These are phyloP conservation scores for Liopterus haemorrhoidalis DNA, from an alignment of 2,888 invertebrate genomes.

Conservation along the genomic window DNA sequence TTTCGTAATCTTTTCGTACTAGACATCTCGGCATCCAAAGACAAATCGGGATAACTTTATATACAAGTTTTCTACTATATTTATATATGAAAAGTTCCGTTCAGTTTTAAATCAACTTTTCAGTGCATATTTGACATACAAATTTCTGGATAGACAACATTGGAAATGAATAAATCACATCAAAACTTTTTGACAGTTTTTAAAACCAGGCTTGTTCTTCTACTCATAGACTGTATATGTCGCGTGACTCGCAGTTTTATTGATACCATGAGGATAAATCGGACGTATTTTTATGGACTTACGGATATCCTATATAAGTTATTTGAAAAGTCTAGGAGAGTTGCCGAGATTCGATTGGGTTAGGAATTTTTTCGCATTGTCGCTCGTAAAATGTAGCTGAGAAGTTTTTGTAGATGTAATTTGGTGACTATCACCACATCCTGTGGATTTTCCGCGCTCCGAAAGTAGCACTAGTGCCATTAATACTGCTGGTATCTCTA, in stretches of 20 bases:
- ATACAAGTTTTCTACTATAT: too few relatives aligned
- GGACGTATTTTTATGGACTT: constrained; percentile 24
- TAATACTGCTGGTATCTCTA: too few relatives aligned
- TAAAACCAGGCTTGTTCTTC: constrained; percentile 21
- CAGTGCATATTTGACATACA: constrained; percentile 22
- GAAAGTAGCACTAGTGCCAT: too few relatives aligned
- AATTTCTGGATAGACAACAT: constrained; percentile 21
- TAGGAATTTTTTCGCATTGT: constrained; percentile 20
- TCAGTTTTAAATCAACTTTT: constrained; percentile 20
- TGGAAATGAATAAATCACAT: constrained; percentile 24
- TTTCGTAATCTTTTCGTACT: too few relatives aligned
- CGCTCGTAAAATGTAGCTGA: constrained; percentile 20
- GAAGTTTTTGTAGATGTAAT: constrained; percentile 16
- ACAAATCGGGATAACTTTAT: too few relatives aligned
- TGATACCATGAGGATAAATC: constrained; percentile 22
- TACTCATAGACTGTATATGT: constrained; percentile 7
- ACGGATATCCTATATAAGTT: constrained; percentile 24
- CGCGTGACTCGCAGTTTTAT: constrained; percentile 21
- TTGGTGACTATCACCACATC: too few relatives aligned
- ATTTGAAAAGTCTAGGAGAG: constrained; percentile 20
- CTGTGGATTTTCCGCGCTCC: too few relatives aligned
- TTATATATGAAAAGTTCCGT: constrained; percentile 19
- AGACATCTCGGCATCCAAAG: too few relatives aligned
- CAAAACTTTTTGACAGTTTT: constrained; percentile 24
- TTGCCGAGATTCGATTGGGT: constrained; percentile 21